phyloP scores from a whole-genome alignment of 2,888 invertebrate genomes.

The Hypomecis punctinalis region DNA sequence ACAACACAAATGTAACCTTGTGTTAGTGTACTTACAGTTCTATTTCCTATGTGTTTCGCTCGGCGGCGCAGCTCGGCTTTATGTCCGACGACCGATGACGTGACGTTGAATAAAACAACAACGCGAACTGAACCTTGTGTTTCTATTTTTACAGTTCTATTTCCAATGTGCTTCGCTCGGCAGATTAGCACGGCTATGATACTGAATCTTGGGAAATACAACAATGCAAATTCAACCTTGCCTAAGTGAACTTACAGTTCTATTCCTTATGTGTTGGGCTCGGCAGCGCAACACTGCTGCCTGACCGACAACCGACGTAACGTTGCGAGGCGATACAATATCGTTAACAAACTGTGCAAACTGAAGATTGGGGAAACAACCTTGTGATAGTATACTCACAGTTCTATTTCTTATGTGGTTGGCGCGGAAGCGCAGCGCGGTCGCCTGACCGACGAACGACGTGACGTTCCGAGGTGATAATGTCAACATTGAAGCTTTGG shows the following conservation, averaged over 20 bases:
- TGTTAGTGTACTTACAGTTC: slow-evolving; percentile 87
- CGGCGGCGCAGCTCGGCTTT: slow-evolving; percentile 91
- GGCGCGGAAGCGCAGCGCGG: slow-evolving; percentile 91
- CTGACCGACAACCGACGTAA: slow-evolving; percentile 91
- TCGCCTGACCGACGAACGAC: slow-evolving; percentile 92
- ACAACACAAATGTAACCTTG: background rate
- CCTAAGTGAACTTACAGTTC: slow-evolving; percentile 87
- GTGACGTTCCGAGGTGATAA: slow-evolving; percentile 92
- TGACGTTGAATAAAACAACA: slow-evolving; percentile 89
- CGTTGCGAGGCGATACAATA: slow-evolving; percentile 93
- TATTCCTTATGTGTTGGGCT: slow-evolving; percentile 93
- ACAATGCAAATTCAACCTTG: no score
- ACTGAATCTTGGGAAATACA: no score
- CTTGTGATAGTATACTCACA: slow-evolving; percentile 80
- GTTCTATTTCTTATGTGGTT: slow-evolving; percentile 95
- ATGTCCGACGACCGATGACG: slow-evolving; percentile 94
- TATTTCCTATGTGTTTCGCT: slow-evolving; percentile 65
- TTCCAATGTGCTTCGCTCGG: slow-evolving; percentile 95
- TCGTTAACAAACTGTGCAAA: slow-evolving; percentile 65
- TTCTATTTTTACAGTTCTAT: slow-evolving; percentile 89
- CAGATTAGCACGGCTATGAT: no score
- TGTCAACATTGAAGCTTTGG: background rate
- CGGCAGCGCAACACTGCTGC: no score
- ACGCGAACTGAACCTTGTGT: no score
- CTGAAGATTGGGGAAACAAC: background rate